A percentile compares a stretch with the other conserved stretches of the same genome.
Conservation (phyloP, 1,140 invertebrate species). For the Eueides isabella region DNA sequence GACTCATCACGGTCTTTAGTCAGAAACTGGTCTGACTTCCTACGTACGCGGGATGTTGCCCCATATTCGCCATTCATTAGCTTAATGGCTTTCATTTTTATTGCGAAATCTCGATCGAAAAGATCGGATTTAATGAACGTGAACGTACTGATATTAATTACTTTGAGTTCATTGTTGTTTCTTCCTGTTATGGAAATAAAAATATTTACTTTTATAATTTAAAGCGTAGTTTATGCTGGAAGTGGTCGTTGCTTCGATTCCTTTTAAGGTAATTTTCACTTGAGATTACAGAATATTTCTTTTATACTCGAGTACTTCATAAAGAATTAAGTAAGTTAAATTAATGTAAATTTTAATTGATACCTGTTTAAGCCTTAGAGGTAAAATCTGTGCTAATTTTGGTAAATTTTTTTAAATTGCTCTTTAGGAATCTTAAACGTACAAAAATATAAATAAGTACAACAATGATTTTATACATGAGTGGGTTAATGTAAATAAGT, state of each 20-base stretch:
- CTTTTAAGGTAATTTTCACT: neutral
- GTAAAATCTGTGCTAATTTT: no score
- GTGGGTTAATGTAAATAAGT: conserved; percentile 25
- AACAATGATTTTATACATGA: neutral
- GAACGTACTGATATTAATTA: conserved; percentile 13
- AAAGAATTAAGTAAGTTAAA: neutral
- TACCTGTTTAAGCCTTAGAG: no score
- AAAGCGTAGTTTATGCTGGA: neutral
- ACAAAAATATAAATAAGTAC: no score
- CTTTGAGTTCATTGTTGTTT: conserved; percentile 16
- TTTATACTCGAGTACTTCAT: neutral
- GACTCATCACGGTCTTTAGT: conserved; percentile 69
- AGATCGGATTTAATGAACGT: conserved; percentile 27
- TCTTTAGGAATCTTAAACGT: no score
- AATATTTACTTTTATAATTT: conserved; percentile 14
- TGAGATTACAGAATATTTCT: neutral
- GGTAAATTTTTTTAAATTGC: no score
- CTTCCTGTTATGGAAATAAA: conserved; percentile 4
- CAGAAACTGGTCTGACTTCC: conserved; percentile 73
- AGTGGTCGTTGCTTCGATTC: neutral
- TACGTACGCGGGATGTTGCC: conserved; percentile 72
- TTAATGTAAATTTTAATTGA: neutral
- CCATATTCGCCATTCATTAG: conserved; percentile 72
- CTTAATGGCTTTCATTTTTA: conserved; percentile 67
- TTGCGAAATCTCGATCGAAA: conserved; percentile 63